Base-by-base conservation (phyloP, 2,797 vertebrate genomes). In the Xenopus petersii region DNA sequence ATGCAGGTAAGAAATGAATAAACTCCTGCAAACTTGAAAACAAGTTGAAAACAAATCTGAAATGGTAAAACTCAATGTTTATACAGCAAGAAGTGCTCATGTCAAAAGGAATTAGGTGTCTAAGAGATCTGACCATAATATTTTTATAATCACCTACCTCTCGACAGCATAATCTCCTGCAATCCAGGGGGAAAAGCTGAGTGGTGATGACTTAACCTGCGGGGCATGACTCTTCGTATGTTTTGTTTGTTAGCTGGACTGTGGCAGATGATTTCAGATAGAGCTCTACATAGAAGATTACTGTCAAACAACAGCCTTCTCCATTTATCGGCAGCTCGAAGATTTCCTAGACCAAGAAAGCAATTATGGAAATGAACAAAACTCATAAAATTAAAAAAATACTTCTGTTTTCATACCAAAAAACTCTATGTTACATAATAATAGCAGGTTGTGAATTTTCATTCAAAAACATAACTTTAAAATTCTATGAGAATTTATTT, bases 281-380 rank as follows among this genome's bases (percentile, higher is more conserved):
- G 10, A 65, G 42, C 74, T 70, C 58, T 65, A 71, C 49, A 36
- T 42, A 36, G 54, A 49, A 56, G 74, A 71, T 66, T 55, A 67
- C 47, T 54, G 56, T 63, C 64, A 67, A 16, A 56, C 12, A 30
- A 36, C 13, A 30, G 55, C 33, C 54, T 62, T 55, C 69, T 71
- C 56, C 60, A 61, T 55, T 71, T 71, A 60, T 62, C n/a, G 62
- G 42, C 64, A 60, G 62, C 68, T 65, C 60, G 16, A 51, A 66
- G 61, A 71, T 42, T 71, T 71, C 54, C 65, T 30, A 26, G 74
- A 65, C 67, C 63, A 76, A 66, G 56, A 70, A 66, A 70, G 17
- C 61, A 75, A 70, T 75, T 70, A 70, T 30, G 67, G 51, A 64
- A 75, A 75, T 70, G 51, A 75, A 64, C 49, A 51, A 51, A 51